A percentile compares a stretch with the other conserved stretches of the same genome.
phyloP scores from a whole-genome alignment of 2,888 invertebrate species.

The Drosophila borborema region DNA sequence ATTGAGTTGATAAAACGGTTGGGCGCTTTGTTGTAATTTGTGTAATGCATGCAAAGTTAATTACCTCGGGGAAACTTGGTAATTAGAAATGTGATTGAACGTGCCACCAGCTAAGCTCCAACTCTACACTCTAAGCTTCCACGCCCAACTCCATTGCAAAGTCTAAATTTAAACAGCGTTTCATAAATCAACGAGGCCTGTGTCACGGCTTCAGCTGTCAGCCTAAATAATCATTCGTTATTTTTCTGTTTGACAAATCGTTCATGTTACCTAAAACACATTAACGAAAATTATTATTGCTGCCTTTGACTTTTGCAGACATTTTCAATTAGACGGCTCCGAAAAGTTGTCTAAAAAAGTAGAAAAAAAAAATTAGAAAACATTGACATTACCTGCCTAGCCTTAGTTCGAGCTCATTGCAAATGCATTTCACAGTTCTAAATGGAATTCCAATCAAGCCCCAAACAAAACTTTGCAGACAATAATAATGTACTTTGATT shows the following conservation, averaged over 20 bases:
- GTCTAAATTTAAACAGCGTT: not conserved
- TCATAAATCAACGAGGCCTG: conserved; percentile 53
- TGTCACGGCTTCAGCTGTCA: conserved; percentile 38
- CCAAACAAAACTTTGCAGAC: conserved; percentile 56
- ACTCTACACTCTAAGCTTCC: conserved; percentile 9
- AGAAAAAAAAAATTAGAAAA: not conserved
- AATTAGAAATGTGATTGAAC: conserved; percentile 80
- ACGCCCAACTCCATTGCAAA: not conserved
- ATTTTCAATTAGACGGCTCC: conserved; percentile 63
- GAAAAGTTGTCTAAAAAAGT: conserved; percentile 27
- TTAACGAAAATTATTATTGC: conserved; percentile 47
- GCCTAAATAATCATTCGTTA: conserved; percentile 33
- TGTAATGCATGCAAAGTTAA: conserved; percentile 80
- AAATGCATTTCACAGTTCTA: conserved; percentile 14
- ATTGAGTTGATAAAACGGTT: conserved; percentile 78
- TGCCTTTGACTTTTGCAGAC: conserved; percentile 55
- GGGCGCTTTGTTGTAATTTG: conserved; percentile 73
- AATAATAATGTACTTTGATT: conserved; percentile 23
- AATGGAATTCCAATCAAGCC: conserved; percentile 54
- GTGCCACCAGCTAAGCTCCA: conserved; percentile 42
- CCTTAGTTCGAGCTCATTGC: conserved; percentile 16
- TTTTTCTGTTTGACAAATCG: conserved; percentile 57
- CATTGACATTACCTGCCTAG: conserved; percentile 33
- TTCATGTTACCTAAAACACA: not conserved
- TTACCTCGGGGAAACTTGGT: conserved; percentile 77